phyloP scores from a whole-genome alignment of 1,140 invertebrate genomes.

The Drosophila watanabei region DNA sequence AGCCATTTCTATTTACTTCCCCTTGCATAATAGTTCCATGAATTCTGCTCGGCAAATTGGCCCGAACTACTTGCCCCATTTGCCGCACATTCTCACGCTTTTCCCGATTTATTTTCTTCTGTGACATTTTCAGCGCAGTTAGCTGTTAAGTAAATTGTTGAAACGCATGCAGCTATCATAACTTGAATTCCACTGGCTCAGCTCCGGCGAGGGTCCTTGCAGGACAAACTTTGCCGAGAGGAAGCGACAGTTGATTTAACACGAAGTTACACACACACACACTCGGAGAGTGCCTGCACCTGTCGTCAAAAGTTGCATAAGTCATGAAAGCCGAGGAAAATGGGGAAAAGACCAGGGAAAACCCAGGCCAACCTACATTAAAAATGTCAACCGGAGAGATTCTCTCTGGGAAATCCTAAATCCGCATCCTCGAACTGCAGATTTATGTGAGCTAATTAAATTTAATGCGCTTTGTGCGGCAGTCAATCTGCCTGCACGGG shows the following conservation, averaged over 20 bases:
- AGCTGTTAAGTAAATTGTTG: slow-evolving; percentile 74
- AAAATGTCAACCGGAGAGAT: slow-evolving; percentile 71
- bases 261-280: slow-evolving; percentile 46
- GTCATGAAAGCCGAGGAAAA: slow-evolving; percentile 67
- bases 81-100: slow-evolving; percentile 19
- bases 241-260: slow-evolving; percentile 83
- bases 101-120: slow-evolving; percentile 19
- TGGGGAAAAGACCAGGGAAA: too few relatives aligned
- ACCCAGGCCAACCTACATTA: slow-evolving; percentile 41
- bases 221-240: slow-evolving; percentile 78
- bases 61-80: slow-evolving; percentile 13
- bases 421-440: slow-evolving; percentile 32
- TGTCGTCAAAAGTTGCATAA: slow-evolving; percentile 82
- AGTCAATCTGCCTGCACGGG: slow-evolving; percentile 33
- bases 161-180: slow-evolving; percentile 77
- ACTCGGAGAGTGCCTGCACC: slow-evolving; percentile 60
- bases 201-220: slow-evolving; percentile 24
- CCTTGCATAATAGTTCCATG: not conserved
- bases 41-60: not conserved
- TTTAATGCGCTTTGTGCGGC: slow-evolving; percentile 70
- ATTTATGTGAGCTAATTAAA: slow-evolving; percentile 81
- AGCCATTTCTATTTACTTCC: not conserved
- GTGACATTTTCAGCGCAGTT: slow-evolving; percentile 51
- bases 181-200: slow-evolving; percentile 55
- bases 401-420: slow-evolving; percentile 18